A percentile compares a stretch with the other conserved stretches of the same genome.
These are phyloP conservation scores for Crepidodera aurea DNA, from an alignment of 2,888 invertebrate genomes.

Conservation along the genomic window DNA sequence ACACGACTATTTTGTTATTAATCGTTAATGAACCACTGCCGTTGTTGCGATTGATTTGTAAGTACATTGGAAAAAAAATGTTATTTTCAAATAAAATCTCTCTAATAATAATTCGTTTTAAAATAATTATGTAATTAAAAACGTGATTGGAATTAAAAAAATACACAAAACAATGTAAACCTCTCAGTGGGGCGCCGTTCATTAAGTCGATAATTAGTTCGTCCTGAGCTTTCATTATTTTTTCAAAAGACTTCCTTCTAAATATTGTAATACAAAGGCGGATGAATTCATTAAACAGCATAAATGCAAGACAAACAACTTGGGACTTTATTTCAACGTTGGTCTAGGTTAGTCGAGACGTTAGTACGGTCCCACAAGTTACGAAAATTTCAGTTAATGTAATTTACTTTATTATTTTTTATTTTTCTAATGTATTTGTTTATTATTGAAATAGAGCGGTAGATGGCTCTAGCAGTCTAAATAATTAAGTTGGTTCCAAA, in stretches of 20 bases:
- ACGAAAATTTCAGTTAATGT: no score
- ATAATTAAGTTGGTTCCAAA: no score
- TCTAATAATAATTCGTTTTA: background rate
- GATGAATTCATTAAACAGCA: constrained; percentile 28
- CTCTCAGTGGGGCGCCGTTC: constrained; percentile 1
- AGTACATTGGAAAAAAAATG: no score
- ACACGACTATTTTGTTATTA: no score
- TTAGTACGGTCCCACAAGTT: background rate
- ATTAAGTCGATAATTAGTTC: constrained; percentile 16
- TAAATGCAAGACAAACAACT: constrained; percentile 29
- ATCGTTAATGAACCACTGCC: no score
- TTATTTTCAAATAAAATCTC: no score
- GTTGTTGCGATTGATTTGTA: no score
- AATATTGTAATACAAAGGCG: constrained; percentile 22
- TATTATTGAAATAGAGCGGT: no score
- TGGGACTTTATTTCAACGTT: constrained; percentile 8
- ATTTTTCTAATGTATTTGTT: no score
- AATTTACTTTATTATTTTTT: no score
- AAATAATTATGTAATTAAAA: background rate
- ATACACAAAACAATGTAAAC: background rate
- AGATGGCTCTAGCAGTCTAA: no score
- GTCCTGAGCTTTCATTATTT: constrained; percentile 9
- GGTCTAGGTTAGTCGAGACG: constrained; percentile 1
- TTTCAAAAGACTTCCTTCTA: constrained; percentile 15
- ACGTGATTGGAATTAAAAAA: background rate